Base-by-base conservation (phyloP, 1,140 invertebrate genomes). In the Anoplophora glabripennis region DNA sequence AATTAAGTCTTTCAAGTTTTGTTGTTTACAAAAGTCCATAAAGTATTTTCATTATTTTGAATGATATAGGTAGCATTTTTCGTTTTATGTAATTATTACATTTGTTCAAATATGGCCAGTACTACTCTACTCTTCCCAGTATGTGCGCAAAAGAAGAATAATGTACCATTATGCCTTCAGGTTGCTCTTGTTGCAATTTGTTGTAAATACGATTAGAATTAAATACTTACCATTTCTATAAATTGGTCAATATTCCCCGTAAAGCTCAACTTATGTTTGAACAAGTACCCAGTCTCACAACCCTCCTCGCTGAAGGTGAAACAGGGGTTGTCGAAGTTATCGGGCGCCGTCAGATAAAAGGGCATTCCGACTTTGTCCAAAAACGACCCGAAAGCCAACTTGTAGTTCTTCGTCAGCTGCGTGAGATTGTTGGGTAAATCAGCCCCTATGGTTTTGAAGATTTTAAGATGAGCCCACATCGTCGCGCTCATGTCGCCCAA, bases 401-500 rank as follows among this genome's bases (percentile, higher is more conserved):
- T 85, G 77, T 92, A 93, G 69, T 94, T 88, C 64, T 83, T 84
- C 0, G 93, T 96, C 40, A 96, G 44, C 1, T 49, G 57, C 57
- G 58, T 41, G 8, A 71, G 45, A n/a, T 37, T 57, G 4, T 47
- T 49, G 11, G 38, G 18, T 41, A 94, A 80, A 51, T 84, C 77
- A 10, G 76, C 77, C n/a, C 90, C 88, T n/a, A 96, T 71, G 28
- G 81, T 77, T 1, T 86, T 84, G 18, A 96, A 69, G 7, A 90
- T 93, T 3, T 88, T 81, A 69, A 94, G 90, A 68, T 95, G 90
- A 66, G 92, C 88, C 64, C 81, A 81, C 93, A 96, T 96, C 3
- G 91, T 92, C 78, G 88, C 88, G 5, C 91, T 94, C 9, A 94
- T 77, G 74, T 96, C 93, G 89, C 95, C 93, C 35, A 96, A 75